Conservation (phyloP, 2,888 invertebrate genomes). For the Diarsia brunnea region DNA sequence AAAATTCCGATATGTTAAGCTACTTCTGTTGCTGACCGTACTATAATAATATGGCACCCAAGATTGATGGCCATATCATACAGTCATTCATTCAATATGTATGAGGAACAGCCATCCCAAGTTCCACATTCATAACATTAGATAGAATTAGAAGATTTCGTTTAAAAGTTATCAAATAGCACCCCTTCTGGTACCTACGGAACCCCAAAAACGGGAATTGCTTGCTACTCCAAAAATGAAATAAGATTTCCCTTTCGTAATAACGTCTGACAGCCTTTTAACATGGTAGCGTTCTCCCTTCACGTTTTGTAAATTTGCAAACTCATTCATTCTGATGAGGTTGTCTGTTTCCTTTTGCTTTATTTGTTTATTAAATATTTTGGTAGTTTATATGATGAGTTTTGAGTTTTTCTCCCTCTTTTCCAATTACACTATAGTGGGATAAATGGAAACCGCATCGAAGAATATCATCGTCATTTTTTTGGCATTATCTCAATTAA, state of each 20-base stretch:
- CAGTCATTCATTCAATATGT: not conserved
- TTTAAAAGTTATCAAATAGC: not conserved
- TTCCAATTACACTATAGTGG: not conserved
- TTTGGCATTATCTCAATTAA: too few relatives aligned
- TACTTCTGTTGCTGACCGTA: too few relatives aligned
- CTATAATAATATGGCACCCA: not conserved
- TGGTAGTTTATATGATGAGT: not conserved
- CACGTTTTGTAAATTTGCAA: slow-evolving; percentile 40
- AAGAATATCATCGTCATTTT: too few relatives aligned
- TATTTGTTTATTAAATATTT: slow-evolving; percentile 15
- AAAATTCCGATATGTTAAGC: too few relatives aligned
- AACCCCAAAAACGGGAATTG: slow-evolving; percentile 1
- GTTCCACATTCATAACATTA: not conserved
- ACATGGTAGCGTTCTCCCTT: slow-evolving; percentile 25
- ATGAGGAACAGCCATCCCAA: not conserved
- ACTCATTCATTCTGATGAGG: slow-evolving; percentile 48
- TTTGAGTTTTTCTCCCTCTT: not conserved
- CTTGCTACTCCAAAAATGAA: slow-evolving; percentile 33
- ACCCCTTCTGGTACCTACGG: not conserved
- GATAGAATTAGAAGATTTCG: not conserved
- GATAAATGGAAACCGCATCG: not conserved
- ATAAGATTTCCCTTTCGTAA: slow-evolving; percentile 30
- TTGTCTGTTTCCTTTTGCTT: slow-evolving; percentile 25
- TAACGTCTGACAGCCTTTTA: slow-evolving; percentile 30
- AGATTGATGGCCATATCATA: not conserved